Evolutionary conservation across 2,113 vertebrate species (phyloP).

Genomic region (Forbesichthys agassizii): DNA sequence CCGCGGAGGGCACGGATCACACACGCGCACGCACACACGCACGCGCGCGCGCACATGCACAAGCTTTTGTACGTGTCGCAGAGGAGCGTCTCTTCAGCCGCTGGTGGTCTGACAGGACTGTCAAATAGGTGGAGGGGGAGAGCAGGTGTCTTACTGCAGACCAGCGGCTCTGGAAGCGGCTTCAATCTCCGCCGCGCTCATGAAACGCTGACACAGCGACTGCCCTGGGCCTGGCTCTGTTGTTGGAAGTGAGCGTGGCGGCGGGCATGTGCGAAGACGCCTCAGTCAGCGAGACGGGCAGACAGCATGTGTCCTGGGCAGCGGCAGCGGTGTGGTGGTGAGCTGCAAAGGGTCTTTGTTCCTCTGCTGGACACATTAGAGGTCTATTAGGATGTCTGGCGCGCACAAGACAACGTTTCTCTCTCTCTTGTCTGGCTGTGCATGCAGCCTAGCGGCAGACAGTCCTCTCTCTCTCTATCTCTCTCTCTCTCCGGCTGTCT

Average conservation of each 20-base stretch:
- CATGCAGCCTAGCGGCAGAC: slow-evolving; percentile 45
- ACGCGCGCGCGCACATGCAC: slow-evolving; percentile 52
- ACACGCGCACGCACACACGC: neutral
- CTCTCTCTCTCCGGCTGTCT: slow-evolving; percentile 11
- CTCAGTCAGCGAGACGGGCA: slow-evolving; percentile 69
- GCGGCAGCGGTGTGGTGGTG: slow-evolving; percentile 30
- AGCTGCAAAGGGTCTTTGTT: slow-evolving; percentile 63
- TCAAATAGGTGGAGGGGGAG: slow-evolving; percentile 40
- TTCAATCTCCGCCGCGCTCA: slow-evolving; percentile 51
- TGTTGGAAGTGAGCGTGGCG: slow-evolving; percentile 66
- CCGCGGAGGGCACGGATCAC: slow-evolving; percentile 15
- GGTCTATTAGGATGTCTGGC: slow-evolving; percentile 71
- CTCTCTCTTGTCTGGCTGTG: slow-evolving; percentile 61
- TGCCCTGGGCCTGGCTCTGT: slow-evolving; percentile 71
- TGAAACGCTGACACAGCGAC: slow-evolving; percentile 73
- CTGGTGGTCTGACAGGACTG: slow-evolving; percentile 59
- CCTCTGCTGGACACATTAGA: slow-evolving; percentile 70
- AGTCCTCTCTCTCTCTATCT: slow-evolving; percentile 7
- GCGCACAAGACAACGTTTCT: slow-evolving; percentile 41
- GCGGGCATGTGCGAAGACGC: slow-evolving; percentile 73
- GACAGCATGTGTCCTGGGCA: slow-evolving; percentile 59
- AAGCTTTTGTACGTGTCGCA: slow-evolving; percentile 45
- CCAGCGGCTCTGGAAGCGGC: slow-evolving; percentile 50
- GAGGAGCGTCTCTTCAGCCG: slow-evolving; percentile 51
- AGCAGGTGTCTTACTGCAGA: slow-evolving; percentile 38